Percentiles rank a stretch among this genome's conserved stretches.
Conservation (phyloP, 2,888 invertebrate species). For the Celastrina argiolus region DNA sequence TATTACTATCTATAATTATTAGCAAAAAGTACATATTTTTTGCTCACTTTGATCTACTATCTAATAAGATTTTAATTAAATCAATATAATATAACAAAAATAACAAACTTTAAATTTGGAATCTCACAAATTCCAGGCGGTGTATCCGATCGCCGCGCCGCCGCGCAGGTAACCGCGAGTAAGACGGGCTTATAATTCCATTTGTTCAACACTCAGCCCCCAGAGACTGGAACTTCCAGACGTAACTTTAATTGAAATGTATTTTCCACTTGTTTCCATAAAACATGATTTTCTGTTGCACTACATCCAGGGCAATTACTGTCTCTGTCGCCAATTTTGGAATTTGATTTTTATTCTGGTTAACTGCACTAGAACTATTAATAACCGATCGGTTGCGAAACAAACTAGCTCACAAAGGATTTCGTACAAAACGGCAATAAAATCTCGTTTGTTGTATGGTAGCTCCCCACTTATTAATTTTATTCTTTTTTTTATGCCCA, state of each 20-base stretch:
- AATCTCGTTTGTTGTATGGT: too few species aligned
- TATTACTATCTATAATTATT: too few species aligned
- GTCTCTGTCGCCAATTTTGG: background rate
- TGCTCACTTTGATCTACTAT: too few species aligned
- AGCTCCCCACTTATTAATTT: too few species aligned
- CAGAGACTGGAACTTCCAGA: constrained; percentile 37
- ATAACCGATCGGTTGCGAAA: too few species aligned
- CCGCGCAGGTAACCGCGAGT: constrained; percentile 43
- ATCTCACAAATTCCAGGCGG: constrained; percentile 9
- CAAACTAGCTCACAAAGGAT: too few species aligned
- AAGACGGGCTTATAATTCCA: constrained; percentile 54
- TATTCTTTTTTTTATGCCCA: too few species aligned
- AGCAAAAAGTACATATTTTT: too few species aligned
- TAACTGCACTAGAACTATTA: background rate
- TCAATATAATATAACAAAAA: background rate
- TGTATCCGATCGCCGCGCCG: constrained; percentile 38
- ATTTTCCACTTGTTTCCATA: constrained; percentile 38
- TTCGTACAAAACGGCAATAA: too few species aligned
- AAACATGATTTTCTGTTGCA: constrained; percentile 32
- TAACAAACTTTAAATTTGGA: background rate
- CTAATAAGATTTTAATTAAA: too few species aligned
- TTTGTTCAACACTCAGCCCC: constrained; percentile 45
- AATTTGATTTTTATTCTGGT: too few species aligned
- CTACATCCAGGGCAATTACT: constrained; percentile 8
- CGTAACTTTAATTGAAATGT: constrained; percentile 50